Evolutionary conservation across 2,888 invertebrate genomes (phyloP).

Genomic region (Bimastos eiseni): DNA sequence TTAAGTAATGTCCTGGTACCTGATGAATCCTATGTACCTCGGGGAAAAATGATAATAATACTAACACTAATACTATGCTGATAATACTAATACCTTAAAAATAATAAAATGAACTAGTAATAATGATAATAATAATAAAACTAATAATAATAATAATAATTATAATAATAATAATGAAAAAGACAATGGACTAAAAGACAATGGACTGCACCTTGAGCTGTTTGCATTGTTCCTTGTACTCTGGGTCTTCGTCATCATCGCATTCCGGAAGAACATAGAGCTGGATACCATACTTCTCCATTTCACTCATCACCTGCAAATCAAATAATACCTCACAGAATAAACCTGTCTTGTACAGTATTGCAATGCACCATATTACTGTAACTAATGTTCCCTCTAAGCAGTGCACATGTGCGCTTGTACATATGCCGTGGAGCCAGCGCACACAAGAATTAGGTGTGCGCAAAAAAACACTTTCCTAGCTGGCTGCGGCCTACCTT

Average conservation of each 20-base stretch:
- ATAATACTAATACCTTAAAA: background rate
- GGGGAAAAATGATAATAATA: too few species aligned
- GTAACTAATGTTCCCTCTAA: too few species aligned
- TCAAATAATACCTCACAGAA: background rate
- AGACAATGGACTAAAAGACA: too few species aligned
- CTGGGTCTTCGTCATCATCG: constrained; percentile 91
- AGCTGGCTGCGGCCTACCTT: too few species aligned
- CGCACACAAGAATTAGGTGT: too few species aligned
- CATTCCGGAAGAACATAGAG: constrained; percentile 94
- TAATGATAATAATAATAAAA: too few species aligned
- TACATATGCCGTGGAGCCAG: too few species aligned
- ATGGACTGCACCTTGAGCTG: constrained; percentile 61
- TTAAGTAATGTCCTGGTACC: too few species aligned
- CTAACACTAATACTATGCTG: too few species aligned
- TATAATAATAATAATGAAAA: background rate
- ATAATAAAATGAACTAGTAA: background rate
- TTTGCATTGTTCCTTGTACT: constrained; percentile 74
- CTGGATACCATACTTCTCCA: constrained; percentile 85
- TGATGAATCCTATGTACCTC: too few species aligned
- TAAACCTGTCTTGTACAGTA: background rate
- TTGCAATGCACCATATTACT: background rate
- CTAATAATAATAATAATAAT: background rate
- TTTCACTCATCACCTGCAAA: constrained; percentile 80
- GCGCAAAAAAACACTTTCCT: too few species aligned
- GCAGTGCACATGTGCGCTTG: too few species aligned